Evolutionary conservation across 2,113 vertebrate species (phyloP).

Genomic region (Scolopax mira): DNA sequence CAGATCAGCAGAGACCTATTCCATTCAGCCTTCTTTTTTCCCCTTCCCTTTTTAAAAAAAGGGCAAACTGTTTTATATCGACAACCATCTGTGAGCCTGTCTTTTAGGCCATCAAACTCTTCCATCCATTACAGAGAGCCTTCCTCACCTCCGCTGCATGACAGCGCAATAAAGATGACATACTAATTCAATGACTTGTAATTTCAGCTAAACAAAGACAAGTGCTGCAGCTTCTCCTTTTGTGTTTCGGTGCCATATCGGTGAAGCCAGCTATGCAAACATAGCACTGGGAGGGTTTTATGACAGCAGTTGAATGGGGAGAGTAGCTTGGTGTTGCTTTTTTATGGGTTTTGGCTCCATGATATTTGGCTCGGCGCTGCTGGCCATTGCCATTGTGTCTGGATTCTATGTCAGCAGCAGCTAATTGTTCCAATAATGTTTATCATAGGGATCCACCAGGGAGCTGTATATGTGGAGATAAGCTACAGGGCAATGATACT

Average conservation of each 20-base stretch:
- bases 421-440: conserved; percentile 90
- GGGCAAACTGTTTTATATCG: conserved; percentile 75
- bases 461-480: conserved; percentile 88
- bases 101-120: conserved; percentile 81
- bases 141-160: conserved; percentile 79
- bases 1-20: conserved; percentile 58
- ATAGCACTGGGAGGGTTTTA: conserved; percentile 82
- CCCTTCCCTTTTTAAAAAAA: background rate
- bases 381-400: conserved; percentile 80
- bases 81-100: conserved; percentile 84
- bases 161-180: conserved; percentile 90
- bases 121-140: conserved; percentile 81
- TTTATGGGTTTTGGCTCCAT: conserved; percentile 82
- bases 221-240: conserved; percentile 80
- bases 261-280: conserved; percentile 85
- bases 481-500: conserved; percentile 83
- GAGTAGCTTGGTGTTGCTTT: conserved; percentile 77
- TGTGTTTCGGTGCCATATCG: conserved; percentile 81
- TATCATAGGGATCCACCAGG: conserved; percentile 85
- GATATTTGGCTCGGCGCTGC: conserved; percentile 78
- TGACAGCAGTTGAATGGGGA: conserved; percentile 80
- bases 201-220: conserved; percentile 84
- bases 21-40: background rate
- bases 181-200: conserved; percentile 90
- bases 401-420: conserved; percentile 82